These are phyloP conservation scores for Parasteatoda tepidariorum DNA, from an alignment of 1,140 invertebrate species.

Conservation along the genomic window DNA sequence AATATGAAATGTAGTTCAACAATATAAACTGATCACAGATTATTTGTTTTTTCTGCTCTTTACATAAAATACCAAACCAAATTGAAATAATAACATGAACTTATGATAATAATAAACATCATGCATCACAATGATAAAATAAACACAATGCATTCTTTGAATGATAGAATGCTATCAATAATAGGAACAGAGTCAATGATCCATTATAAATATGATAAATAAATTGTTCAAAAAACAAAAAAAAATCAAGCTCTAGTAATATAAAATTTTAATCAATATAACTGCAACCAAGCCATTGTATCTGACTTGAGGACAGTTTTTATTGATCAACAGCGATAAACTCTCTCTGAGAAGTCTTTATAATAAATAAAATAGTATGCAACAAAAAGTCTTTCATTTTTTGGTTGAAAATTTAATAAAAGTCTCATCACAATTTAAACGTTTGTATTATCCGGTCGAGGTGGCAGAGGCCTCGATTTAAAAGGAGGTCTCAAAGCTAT, in stretches of 20 bases:
- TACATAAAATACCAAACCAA: too few species aligned
- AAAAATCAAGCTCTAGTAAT: conserved; percentile 1
- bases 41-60: too few species aligned
- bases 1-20: too few species aligned
- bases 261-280: neutral
- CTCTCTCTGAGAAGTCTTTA: too few species aligned
- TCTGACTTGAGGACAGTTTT: neutral
- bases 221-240: neutral
- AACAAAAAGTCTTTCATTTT: neutral
- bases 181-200: conserved; percentile 12
- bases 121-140: too few species aligned
- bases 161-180: neutral
- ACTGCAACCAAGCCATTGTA: neutral
- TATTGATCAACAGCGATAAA: neutral
- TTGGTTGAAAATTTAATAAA: neutral
- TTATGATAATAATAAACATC: too few species aligned
- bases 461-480: conserved; percentile 44
- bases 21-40: too few species aligned
- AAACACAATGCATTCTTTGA: too few species aligned
- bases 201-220: neutral
- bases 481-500: conserved; percentile 33
- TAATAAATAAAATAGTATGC: neutral
- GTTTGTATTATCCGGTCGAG: conserved; percentile 21
- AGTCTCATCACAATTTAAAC: neutral
- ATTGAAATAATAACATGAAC: too few species aligned